These are phyloP conservation scores for Corythaeola cristata DNA, from an alignment of 2,113 vertebrate genomes.

Conservation along the genomic window DNA sequence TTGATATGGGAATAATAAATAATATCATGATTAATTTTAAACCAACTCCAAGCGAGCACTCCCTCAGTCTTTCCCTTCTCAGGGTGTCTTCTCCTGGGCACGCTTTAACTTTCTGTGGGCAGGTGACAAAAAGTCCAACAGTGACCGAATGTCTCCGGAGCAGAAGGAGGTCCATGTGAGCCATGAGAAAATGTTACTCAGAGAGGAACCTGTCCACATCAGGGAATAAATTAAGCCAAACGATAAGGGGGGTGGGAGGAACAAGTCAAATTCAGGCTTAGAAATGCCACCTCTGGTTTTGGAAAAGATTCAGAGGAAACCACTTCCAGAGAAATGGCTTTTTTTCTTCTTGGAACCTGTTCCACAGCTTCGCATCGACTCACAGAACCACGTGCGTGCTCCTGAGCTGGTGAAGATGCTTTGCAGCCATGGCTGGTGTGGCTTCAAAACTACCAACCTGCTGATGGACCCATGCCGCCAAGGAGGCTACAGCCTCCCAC, in stretches of 20 bases:
- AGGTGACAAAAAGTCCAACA: neutral
- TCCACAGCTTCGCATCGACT: neutral
- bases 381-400: accelerated
- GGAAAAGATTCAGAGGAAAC: neutral
- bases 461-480: neutral
- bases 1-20: neutral
- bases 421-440: neutral
- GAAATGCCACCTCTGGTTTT: neutral
- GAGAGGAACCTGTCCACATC: neutral
- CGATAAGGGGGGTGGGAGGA: neutral
- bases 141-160: accelerated
- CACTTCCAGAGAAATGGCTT: neutral
- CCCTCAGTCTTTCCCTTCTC: neutral
- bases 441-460: neutral
- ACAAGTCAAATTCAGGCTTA: neutral
- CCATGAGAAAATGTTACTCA: accelerated
- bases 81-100: neutral
- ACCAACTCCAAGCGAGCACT: neutral
- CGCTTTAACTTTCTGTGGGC: neutral
- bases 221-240: neutral
- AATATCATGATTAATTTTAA: neutral
- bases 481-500: neutral
- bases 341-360: neutral
- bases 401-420: neutral
- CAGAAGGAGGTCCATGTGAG: accelerated